Conservation (phyloP, 2,113 vertebrate species). For the Rhinolophus ferrumequinum region DNA sequence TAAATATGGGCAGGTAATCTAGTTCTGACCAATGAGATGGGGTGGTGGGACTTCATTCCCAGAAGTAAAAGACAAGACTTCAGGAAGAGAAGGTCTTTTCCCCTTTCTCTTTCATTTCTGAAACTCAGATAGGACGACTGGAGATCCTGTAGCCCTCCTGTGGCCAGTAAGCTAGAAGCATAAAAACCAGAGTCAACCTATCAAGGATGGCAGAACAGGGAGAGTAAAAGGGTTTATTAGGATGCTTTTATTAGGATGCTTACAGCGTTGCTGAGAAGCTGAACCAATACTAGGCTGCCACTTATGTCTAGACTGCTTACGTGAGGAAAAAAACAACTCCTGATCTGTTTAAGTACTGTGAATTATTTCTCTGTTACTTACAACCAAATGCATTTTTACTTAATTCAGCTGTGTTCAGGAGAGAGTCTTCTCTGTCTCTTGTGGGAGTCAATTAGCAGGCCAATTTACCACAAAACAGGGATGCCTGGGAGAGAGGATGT, state of each 20-base stretch:
- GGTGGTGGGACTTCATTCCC: background rate
- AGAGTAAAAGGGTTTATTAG: background rate
- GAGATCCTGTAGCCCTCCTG: background rate
- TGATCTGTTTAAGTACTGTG: background rate
- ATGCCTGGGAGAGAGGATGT: background rate
- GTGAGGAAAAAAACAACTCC: background rate
- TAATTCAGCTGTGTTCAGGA: background rate
- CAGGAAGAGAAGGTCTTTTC: background rate
- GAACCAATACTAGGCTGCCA: background rate
- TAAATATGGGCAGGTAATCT: background rate
- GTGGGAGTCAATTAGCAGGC: background rate
- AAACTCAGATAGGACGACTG: background rate
- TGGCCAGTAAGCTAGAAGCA: background rate
- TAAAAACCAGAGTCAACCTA: background rate
- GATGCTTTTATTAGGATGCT: background rate
- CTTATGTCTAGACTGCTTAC: background rate
- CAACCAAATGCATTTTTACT: background rate
- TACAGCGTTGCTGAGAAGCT: background rate
- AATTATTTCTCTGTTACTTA: background rate
- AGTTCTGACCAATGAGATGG: background rate
- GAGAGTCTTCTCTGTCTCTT: background rate
- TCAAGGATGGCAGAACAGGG: background rate
- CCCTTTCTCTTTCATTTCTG: background rate
- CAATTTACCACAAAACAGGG: background rate
- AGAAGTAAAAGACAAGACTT: background rate